Evolutionary conservation across 2,888 invertebrate species (phyloP), one percentile per base, ranked within the genome.

Genomic region (Chymomyza procnemis): DNA sequence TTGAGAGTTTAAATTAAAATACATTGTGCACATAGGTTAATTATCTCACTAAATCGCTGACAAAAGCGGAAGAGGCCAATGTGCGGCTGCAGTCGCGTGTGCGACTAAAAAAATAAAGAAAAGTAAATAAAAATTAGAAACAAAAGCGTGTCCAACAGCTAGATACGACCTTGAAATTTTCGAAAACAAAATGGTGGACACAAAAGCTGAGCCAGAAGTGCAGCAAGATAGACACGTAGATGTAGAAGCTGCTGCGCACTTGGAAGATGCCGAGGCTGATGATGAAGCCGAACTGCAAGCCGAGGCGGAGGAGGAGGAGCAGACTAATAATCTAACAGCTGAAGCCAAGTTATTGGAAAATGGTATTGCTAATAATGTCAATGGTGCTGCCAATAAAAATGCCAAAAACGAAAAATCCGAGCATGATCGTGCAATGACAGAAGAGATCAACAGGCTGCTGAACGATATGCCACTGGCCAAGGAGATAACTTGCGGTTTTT

Each of bases 401-500:
- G 69, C 74, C 59, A 78, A 80, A 54, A 75, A 73, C 22, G 83
- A 87, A 47, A 89, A 88, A 63, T 78, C 86, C 2, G 89, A 87
- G 50, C 80, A 83, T 58, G 89, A 89, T 67, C 88, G 88, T 5
- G 80, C 79, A 26, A 88, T 88, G 70, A 89, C 90, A n/a, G 86
- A 88, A 66, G 91, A 91, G 41, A 90, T 91, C 5, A 92, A 93
- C 72, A 92, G 92, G 64, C 84, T 92, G 26, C 91, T 92, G 67
- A 90, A 89, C 62, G 92, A 92, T 54, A 90, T 92, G 85, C 92
- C 92, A 3, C 85, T 93, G 66, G 93, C 93, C 46, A 93, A 94
- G 61, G 94, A 94, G 64, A 94, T 94, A 0, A 91, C 93, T 3
- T 94, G 94, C 83, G 94, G 94, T 0, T 92, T 94, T 76, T 93